A percentile compares a stretch with the other conserved stretches of the same genome.
Conservation (phyloP, 2,797 vertebrate genomes). For the Eulemur mongoz region DNA sequence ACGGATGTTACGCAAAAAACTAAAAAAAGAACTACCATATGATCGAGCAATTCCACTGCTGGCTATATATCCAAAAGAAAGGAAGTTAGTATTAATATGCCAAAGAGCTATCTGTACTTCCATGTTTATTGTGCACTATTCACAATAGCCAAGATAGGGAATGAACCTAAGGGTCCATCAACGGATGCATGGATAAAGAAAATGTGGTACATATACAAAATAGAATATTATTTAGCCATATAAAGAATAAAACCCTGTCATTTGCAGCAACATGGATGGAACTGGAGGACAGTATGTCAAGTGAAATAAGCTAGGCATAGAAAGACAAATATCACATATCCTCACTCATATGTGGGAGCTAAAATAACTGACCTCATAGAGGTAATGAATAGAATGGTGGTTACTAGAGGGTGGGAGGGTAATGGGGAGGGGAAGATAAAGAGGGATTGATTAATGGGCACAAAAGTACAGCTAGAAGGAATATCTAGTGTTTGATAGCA, state of each 20-base stretch:
- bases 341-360: neutral
- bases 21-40: neutral
- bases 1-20: neutral
- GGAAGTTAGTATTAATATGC: neutral
- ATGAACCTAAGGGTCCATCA: neutral
- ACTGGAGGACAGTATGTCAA: neutral
- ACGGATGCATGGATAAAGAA: neutral
- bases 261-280: neutral
- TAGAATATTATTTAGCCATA: neutral
- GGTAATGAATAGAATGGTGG: neutral
- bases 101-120: neutral
- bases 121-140: neutral
- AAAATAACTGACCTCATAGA: neutral
- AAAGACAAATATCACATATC: neutral
- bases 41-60: neutral
- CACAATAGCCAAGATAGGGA: neutral
- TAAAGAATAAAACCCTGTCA: neutral
- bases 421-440: neutral
- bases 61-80: neutral
- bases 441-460: neutral
- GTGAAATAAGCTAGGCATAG: neutral
- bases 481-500: neutral
- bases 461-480: neutral
- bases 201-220: neutral
- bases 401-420: neutral